Conservation (phyloP, 2,888 invertebrate species). For the Ochropacha duplaris region DNA sequence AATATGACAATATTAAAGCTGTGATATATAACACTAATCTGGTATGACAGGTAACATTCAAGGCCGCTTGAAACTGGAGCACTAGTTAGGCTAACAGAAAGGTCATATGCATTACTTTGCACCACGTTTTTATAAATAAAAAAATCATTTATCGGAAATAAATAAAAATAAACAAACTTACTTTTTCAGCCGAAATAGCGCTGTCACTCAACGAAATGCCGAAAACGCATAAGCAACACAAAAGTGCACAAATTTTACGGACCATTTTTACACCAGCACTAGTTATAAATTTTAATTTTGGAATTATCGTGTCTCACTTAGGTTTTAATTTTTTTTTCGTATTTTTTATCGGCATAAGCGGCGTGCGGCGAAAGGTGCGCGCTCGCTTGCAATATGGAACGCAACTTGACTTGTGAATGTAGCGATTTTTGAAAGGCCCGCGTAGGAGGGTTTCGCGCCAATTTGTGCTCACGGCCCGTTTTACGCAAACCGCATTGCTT, state of each 20-base stretch:
- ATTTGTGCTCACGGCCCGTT: constrained; percentile 65
- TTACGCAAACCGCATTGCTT: constrained; percentile 30
- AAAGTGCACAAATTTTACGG: constrained; percentile 69
- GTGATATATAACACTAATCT: constrained; percentile 17
- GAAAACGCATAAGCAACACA: constrained; percentile 73
- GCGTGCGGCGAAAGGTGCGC: constrained; percentile 72
- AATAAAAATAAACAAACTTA: constrained; percentile 44
- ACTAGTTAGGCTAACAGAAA: constrained; percentile 7
- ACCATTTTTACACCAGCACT: constrained; percentile 56
- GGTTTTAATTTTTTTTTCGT: constrained; percentile 20
- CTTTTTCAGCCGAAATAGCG: constrained; percentile 71
- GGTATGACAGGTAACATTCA: constrained; percentile 55
- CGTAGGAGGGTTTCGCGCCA: constrained; percentile 80
- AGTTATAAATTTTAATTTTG: constrained; percentile 15
- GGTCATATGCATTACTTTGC: neutral
- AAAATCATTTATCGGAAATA: neutral
- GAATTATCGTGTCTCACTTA: neutral
- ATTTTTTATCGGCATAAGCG: constrained; percentile 27
- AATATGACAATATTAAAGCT: neutral
- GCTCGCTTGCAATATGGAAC: constrained; percentile 62
- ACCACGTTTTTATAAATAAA: constrained; percentile 1
- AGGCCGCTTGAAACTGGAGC: constrained; percentile 64
- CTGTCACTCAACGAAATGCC: constrained; percentile 71
- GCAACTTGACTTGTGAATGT: constrained; percentile 61
- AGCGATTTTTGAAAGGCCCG: constrained; percentile 80